Base-by-base conservation (phyloP, 2,888 invertebrate species). In the Metopia argyrocephala region DNA sequence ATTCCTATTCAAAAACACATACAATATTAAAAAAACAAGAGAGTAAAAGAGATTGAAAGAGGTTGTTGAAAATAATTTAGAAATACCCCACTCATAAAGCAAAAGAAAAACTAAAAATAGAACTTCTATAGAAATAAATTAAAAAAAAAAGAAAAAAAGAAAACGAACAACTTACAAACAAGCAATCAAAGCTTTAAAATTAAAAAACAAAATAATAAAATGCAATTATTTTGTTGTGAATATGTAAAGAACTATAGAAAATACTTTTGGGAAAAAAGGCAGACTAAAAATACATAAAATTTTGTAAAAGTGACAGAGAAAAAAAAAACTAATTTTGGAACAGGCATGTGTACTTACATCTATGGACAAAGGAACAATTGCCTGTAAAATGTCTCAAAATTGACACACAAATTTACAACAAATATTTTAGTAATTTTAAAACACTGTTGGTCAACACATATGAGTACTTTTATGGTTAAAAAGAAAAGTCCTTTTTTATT, bases 1-100 rank as follows among this genome's bases (percentile, higher is more conserved):
- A 38, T 70, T 71, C 66, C 76, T 48, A 76, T 76, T 66, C 70
- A 79, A 73, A 71, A 70, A 52, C 64, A 68, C 68, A 46, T 68
- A 70, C 52, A 50, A 65, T 70, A 70, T 79, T 69, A 65, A 65
- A 50, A 65, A 50, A 50, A 65, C n/a, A 65, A 27, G 62, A 76
- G 69, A 46, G 9, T 54, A n/a, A 52, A 31, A 23, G 48, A 61
- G 56, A 71, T 64, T 27, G 18, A 23, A 59, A 21, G 28, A n/a
- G 15, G 38, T 52, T 31, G 62, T 15, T n/a, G 21, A 73, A 46
- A 46, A 20, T 48, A 61, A 45, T 20, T 45, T 59, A 38, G 38
- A 38, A 38, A 38, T 74, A 57, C 28, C 52, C 15, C 27, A 28
- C 23, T 59, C 62, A 78, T 62, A 65, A 68, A 65, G 68, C 28